A percentile compares a stretch with the other conserved stretches of the same genome.
These are phyloP conservation scores for Catharus fuscescens DNA, from an alignment of 2,113 vertebrate species.

Conservation along the genomic window DNA sequence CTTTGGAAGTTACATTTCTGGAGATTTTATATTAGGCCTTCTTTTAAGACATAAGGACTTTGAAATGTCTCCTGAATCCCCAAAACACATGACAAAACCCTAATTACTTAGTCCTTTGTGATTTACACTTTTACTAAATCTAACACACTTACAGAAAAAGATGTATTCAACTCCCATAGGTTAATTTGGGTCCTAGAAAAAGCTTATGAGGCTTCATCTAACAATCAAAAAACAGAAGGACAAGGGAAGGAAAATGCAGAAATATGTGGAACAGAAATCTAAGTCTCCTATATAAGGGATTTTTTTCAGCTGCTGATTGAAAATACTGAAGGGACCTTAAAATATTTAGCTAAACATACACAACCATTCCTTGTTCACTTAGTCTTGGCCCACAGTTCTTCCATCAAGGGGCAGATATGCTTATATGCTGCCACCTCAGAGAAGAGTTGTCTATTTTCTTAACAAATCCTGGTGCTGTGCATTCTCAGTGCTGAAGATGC, in stretches of 20 bases:
- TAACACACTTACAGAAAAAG: background rate
- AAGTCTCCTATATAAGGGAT: background rate
- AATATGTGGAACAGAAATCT: background rate
- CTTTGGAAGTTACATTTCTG: background rate
- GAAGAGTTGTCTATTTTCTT: background rate
- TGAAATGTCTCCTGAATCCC: background rate
- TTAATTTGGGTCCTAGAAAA: background rate
- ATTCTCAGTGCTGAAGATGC: background rate
- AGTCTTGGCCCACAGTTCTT: background rate
- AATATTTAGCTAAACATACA: background rate
- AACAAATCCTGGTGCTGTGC: background rate
- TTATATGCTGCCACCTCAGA: background rate
- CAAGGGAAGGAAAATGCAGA: background rate
- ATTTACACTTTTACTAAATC: background rate
- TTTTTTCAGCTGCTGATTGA: background rate
- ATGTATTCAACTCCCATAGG: background rate
- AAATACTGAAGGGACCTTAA: background rate
- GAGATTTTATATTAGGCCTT: background rate
- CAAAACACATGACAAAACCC: background rate
- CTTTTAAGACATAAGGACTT: background rate
- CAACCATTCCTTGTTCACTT: background rate
- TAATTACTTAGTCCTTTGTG: background rate
- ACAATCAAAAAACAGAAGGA: background rate
- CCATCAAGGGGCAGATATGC: background rate
- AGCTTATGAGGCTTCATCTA: background rate